Conservation (phyloP, 1,140 invertebrate genomes). For the Colletes gigas region DNA sequence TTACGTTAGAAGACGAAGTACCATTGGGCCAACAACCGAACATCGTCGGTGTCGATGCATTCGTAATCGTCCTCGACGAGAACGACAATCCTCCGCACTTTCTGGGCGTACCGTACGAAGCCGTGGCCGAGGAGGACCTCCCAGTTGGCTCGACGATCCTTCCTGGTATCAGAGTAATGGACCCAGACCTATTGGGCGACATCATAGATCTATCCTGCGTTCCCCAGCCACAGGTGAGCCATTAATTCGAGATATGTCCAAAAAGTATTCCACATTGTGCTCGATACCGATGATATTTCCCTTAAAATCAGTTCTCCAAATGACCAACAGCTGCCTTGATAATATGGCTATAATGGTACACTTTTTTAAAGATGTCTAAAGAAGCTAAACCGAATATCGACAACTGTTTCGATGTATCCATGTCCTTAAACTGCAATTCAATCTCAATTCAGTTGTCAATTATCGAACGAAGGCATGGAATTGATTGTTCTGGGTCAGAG, state of each 20-base stretch:
- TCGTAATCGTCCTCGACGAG: conserved; percentile 92
- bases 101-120: conserved; percentile 88
- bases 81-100: conserved; percentile 94
- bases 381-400: too few relatives aligned
- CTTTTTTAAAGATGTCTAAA: too few relatives aligned
- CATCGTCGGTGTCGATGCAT: conserved; percentile 88
- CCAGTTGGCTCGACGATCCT: conserved; percentile 88
- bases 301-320: too few relatives aligned
- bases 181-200: conserved; percentile 90
- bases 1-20: conserved; percentile 90
- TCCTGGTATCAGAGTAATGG: conserved; percentile 86
- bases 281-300: too few relatives aligned
- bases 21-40: conserved; percentile 86
- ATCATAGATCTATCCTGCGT: conserved; percentile 89
- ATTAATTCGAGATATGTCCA: conserved; percentile 33
- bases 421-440: too few relatives aligned
- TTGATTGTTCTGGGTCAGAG: too few relatives aligned
- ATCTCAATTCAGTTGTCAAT: too few relatives aligned
- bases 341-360: too few relatives aligned
- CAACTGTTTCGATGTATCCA: too few relatives aligned
- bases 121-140: conserved; percentile 89
- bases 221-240: conserved; percentile 80
- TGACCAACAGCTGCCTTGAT: too few relatives aligned
- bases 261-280: too few relatives aligned
- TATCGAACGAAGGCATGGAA: too few relatives aligned